These are phyloP conservation scores for Eufriesea mexicana DNA, from an alignment of 1,140 invertebrate species.

Conservation along the genomic window DNA sequence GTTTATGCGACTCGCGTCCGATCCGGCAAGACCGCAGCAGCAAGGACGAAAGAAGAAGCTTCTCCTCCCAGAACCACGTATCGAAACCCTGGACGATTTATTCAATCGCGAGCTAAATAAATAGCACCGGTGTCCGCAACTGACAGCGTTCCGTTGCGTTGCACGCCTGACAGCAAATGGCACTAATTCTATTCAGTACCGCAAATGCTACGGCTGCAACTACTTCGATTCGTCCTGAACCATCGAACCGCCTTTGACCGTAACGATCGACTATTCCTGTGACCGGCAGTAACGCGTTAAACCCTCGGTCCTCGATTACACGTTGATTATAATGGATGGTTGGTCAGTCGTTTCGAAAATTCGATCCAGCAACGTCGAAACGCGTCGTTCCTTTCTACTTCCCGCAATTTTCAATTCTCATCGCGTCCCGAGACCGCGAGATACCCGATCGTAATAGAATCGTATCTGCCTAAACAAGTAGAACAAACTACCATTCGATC, in stretches of 20 bases:
- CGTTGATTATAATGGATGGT: background rate
- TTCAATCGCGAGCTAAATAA: conserved; percentile 17
- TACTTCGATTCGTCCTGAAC: background rate
- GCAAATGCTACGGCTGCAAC: conserved; percentile 7
- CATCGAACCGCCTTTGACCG: background rate
- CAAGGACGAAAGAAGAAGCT: background rate
- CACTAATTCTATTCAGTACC: conserved; percentile 35
- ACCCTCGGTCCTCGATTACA: too few relatives aligned
- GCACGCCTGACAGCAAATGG: conserved; percentile 4
- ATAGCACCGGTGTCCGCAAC: background rate
- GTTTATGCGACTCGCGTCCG: background rate
- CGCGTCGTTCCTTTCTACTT: too few relatives aligned
- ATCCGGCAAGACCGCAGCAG: background rate
- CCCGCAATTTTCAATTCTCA: too few relatives aligned
- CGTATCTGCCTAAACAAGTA: background rate
- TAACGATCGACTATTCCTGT: background rate
- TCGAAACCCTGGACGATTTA: conserved; percentile 15
- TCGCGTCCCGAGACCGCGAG: too few relatives aligned
- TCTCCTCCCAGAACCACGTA: background rate
- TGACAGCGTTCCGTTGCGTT: background rate
- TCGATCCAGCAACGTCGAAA: background rate
- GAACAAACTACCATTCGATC: background rate
- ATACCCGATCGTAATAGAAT: too few relatives aligned
- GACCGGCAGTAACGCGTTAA: background rate
- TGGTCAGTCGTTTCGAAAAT: background rate